Evolutionary conservation across 2,113 vertebrate genomes (phyloP).

Genomic region (Petrocephalus zakoni): DNA sequence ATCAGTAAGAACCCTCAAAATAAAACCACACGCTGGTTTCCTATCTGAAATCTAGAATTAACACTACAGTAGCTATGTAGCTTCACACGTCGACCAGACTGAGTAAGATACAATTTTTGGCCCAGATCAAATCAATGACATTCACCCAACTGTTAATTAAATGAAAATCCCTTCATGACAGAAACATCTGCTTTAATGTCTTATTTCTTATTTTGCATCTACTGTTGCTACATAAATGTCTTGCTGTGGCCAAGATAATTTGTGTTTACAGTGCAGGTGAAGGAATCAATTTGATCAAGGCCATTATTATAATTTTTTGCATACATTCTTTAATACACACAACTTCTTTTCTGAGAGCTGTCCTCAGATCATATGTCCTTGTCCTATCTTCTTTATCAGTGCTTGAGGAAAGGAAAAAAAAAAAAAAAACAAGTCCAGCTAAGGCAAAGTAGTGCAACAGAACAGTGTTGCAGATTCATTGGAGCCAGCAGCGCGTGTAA

Average conservation of each 20-base stretch:
- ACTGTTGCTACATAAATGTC: neutral
- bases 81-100: conserved; percentile 43
- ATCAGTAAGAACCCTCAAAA: conserved; percentile 47
- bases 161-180: conserved; percentile 36
- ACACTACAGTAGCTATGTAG: conserved; percentile 46
- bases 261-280: conserved; percentile 33
- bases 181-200: conserved; percentile 7
- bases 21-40: conserved; percentile 60
- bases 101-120: conserved; percentile 49
- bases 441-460: conserved; percentile 64
- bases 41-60: conserved; percentile 44
- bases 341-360: conserved; percentile 25
- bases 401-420: conserved; percentile 33
- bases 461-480: conserved; percentile 56
- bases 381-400: conserved; percentile 39
- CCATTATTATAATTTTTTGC: conserved; percentile 29
- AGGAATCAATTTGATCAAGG: conserved; percentile 40
- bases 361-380: conserved; percentile 37
- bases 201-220: neutral
- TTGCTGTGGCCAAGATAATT: conserved; percentile 30
- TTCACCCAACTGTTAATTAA: conserved; percentile 43
- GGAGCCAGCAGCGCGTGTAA: conserved; percentile 52
- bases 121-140: conserved; percentile 49
- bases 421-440: conserved; percentile 44
- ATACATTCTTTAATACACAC: conserved; percentile 56